phyloP scores from a whole-genome alignment of 2,888 invertebrate genomes.

The Pseudococcus longispinus region DNA sequence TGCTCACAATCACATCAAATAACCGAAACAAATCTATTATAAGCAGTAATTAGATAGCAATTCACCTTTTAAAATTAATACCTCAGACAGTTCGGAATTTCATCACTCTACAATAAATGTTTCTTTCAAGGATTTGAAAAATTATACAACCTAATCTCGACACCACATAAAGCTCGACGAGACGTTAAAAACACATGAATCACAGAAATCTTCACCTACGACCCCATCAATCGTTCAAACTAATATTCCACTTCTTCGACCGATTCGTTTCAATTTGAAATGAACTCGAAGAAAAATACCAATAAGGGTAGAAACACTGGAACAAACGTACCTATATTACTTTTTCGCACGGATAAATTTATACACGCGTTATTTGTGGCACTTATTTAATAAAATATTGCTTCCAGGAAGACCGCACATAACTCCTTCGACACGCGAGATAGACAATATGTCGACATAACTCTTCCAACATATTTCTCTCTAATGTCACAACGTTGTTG shows the following conservation, averaged over 20 bases:
- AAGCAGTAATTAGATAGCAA: too few species aligned
- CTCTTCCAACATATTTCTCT: neutral
- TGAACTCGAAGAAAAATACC: neutral
- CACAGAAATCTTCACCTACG: neutral
- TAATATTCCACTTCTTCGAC: neutral
- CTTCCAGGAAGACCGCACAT: slow-evolving; percentile 8
- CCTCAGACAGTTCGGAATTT: too few species aligned
- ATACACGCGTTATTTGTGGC: slow-evolving; percentile 20
- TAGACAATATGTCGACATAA: slow-evolving; percentile 13
- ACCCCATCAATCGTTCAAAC: neutral
- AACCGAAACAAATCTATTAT: too few species aligned
- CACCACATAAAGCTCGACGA: too few species aligned
- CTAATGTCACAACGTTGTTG: neutral
- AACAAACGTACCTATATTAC: slow-evolving; percentile 4
- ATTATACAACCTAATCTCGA: too few species aligned
- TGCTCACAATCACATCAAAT: too few species aligned
- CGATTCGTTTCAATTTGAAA: neutral
- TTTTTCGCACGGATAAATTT: slow-evolving; percentile 28
- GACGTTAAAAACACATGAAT: neutral
- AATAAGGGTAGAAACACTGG: neutral
- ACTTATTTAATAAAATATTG: slow-evolving; percentile 22
- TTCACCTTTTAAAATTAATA: too few species aligned
- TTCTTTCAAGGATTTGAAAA: too few species aligned
- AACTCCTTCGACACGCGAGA: slow-evolving; percentile 22
- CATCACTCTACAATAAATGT: too few species aligned